Base-by-base conservation (phyloP, 2,113 vertebrate species). In the Rhinoderma darwinii region DNA sequence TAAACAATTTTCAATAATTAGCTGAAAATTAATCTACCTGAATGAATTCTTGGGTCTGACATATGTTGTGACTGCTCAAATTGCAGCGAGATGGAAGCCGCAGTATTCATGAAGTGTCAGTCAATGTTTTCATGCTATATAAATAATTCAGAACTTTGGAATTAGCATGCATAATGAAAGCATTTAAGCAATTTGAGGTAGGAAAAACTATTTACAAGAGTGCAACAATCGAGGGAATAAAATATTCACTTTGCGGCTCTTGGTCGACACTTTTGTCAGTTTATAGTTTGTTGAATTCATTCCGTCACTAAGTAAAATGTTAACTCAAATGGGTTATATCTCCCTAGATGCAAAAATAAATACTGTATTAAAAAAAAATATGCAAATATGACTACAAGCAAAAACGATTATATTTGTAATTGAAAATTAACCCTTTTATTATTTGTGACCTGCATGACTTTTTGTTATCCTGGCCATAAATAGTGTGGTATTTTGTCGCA, bases 1-100 rank as follows among this genome's bases (percentile, higher is more conserved):
- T 82, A 87, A 87, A 82, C 79, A 82, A 82, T 75, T 87, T 87
- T 70, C 86, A 82, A 82, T 82, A 87, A 87, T 81, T 82, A 82
- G 68, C 66, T 82, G 17, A 47, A 75, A 82, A 82, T 82, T n/a
- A 87, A 87, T 87, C 79, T 63, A 82, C 78, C 86, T 87, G 86
- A 73, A 50, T 63, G 78, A 73, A 63, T 82, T 82, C 78, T 25
- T 50, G 2, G 39, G 79, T 82, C 80, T 87, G 86, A 82, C 86
- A 87, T 82, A 82, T 87, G 79, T 47, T 63, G 35, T 73, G 79
- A 82, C 51, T 59, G 79, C 54, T 74, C 70, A n/a, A 74, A 59
- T 74, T 75, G 51, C 86, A 61, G 14, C 22, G 27, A 82, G 66
- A 82, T 87, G 35, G 72, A 37, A 70, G 41, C 70, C 25, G 8